Evolutionary conservation across 23 tunicate genomes (phyloP), one percentile per base, ranked within the genome.

Genomic region (Diplosoma virens): DNA sequence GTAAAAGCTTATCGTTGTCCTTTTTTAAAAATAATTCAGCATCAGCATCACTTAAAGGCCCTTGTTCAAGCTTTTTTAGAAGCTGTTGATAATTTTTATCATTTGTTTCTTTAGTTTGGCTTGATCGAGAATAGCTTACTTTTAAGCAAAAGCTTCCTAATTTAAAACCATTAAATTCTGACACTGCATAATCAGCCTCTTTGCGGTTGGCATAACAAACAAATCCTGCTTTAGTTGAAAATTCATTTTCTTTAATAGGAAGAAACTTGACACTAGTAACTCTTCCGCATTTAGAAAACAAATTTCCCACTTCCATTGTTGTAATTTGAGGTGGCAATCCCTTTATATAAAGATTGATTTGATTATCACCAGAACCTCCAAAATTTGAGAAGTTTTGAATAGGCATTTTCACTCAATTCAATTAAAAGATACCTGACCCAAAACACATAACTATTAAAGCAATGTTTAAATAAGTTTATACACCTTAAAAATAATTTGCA

Each of bases 281-380:
- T 58, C 31, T 5, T 30, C 80, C 80, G 25, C 22, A 30, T 3
- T 28, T 52, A 6, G 22, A 14, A 56, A 76, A 76, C 47, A 76
- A 31, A 32, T 76, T 76, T 28, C 30, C 22, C 30, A 76, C 47
- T 2, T 47, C 69, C 5, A 5, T 32, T 6, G 22, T 23, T 7
- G 67, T 56, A 6, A 76, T 11, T 33, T 76, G 68, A 56, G 68
- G 69, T 7, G 80, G 80, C 32, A 76, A 52, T 2, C 80, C 80
- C 16, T 33, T 20, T 2, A 76, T 48, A 35, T 76, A 76, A 1
- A 76, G 69, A 25, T 41, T 35, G 17, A n/a, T n/a, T n/a, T n/a
- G n/a, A n/a, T n/a, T n/a, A n/a, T n/a, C n/a, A n/a, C n/a, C n/a
- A n/a, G n/a, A n/a, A n/a, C n/a, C n/a, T n/a, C n/a, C n/a, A n/a